Conservation (phyloP, 1,140 invertebrate species). For the fruit fly (Drosophila melanogaster) region DNA sequence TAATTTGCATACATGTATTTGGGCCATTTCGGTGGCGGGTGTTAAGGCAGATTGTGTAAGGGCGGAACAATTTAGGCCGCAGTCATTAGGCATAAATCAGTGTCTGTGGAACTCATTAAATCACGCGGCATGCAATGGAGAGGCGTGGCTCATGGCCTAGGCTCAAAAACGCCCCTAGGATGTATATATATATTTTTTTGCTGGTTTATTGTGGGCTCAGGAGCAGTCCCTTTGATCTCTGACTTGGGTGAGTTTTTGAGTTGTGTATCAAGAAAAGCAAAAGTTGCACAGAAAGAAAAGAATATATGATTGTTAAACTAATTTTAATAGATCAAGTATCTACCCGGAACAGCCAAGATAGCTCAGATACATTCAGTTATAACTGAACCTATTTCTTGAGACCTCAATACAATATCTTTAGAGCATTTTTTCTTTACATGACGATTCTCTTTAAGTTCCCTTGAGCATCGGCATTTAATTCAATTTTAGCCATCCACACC, state of each 20-base stretch:
- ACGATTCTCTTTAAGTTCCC: neutral
- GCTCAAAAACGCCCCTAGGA: conserved; percentile 35
- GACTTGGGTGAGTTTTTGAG: conserved; percentile 1
- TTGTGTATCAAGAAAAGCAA: conserved; percentile 2
- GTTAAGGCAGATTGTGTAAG: conserved; percentile 22
- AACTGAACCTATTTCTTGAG: too few relatives aligned
- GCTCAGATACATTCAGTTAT: too few relatives aligned
- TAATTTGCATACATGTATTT: conserved; percentile 48
- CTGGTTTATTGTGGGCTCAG: conserved; percentile 22
- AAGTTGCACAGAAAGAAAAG: conserved; percentile 3
- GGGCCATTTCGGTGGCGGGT: conserved; percentile 3
- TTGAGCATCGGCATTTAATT: conserved; percentile 52
- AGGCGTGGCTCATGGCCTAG: conserved; percentile 40
- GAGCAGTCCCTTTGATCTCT: conserved; percentile 37
- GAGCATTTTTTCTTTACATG: conserved; percentile 3
- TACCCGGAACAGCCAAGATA: neutral
- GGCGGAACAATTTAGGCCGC: conserved; percentile 51
- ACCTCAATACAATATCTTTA: neutral
- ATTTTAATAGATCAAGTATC: neutral
- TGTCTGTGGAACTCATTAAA: conserved; percentile 67
- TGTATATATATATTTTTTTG: conserved; percentile 36
- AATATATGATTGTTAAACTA: neutral
- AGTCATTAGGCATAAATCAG: conserved; percentile 76
- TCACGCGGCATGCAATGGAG: conserved; percentile 51
- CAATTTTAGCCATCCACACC: conserved; percentile 62